Evolutionary conservation across 2,888 invertebrate genomes (phyloP).

Genomic region (Sepiola atlantica): DNA sequence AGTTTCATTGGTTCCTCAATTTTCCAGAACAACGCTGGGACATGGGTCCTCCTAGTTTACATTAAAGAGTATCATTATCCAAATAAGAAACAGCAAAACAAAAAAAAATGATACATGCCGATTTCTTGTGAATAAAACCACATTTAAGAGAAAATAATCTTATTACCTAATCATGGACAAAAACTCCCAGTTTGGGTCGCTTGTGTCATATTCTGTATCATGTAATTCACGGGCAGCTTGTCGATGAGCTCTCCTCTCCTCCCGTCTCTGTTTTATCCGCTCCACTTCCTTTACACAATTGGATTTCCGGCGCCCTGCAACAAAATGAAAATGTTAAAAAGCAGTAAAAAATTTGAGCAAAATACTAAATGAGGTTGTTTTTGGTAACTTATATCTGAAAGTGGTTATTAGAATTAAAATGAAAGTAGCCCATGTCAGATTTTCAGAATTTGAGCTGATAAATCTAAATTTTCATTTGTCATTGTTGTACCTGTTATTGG

Average conservation of each 20-base stretch:
- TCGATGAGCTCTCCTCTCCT: slow-evolving; percentile 84
- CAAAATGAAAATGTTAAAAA: neutral
- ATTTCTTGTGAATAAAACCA: neutral
- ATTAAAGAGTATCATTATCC: neutral
- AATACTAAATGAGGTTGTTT: neutral
- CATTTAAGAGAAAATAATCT: neutral
- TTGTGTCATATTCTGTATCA: slow-evolving; percentile 87
- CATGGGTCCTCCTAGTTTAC: neutral
- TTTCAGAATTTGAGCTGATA: no score
- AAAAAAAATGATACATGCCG: neutral
- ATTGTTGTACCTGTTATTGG: no score
- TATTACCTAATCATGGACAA: slow-evolving; percentile 91
- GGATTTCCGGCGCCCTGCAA: slow-evolving; percentile 68
- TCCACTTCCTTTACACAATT: slow-evolving; percentile 84
- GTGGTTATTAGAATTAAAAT: neutral
- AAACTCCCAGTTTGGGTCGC: slow-evolving; percentile 95
- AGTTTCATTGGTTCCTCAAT: no score
- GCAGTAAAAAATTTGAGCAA: neutral
- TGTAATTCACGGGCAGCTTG: slow-evolving; percentile 78
- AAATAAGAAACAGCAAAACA: neutral
- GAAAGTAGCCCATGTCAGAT: no score
- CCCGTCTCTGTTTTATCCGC: slow-evolving; percentile 94
- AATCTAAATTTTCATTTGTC: no score
- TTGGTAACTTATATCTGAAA: neutral
- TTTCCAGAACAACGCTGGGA: neutral